Base-by-base conservation (phyloP, 2,888 invertebrate species). In the Geotrupes spiniger region DNA sequence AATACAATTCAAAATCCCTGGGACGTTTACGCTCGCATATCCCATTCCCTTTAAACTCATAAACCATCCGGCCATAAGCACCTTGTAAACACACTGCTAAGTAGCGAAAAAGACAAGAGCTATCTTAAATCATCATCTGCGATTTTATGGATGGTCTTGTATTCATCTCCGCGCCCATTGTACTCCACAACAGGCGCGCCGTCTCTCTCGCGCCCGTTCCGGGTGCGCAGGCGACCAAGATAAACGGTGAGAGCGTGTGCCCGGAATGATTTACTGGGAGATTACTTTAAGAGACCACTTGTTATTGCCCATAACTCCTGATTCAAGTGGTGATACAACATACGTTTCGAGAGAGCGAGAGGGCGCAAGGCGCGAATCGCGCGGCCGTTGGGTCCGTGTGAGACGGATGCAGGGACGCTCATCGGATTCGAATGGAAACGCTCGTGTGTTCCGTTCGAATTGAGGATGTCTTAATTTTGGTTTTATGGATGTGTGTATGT, bases 251-350 rank as follows among this genome's bases (percentile, higher is more conserved):
- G 61, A 61, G 68, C 67, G 66, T 70, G 68, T 66, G 67, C 65
- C 59, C 65, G 56, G 65, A 65, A 70, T 71, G 71, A 72, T 72
- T 72, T 72, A 72, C 66, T 66, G 65, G 63, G 63, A 70, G 71
- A 72, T 72, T 72, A 72, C 71, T 70, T 69, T 71, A 70, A 72
- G 72, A 73, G 72, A 69, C 72, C 72, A 73, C 73, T 72, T 72
- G 72, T 73, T 73, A 72, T 72, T 71, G 70, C 68, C 70, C 70
- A 72, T 72, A 72, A 73, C 71, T 72, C 69, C 68, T 71, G 71
- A 71, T 72, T 69, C 66, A 68, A 69, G 69, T 68, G 65, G 65
- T 62, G 65, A 61, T 61, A 63, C 61, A 64, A 65, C 63, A 58
- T 61, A 60, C 58, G 53, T 49, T 44, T 11, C 42, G 45, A 48